Evolutionary conservation across 2,888 invertebrate genomes (phyloP).

Genomic region (Torymus texanus): DNA sequence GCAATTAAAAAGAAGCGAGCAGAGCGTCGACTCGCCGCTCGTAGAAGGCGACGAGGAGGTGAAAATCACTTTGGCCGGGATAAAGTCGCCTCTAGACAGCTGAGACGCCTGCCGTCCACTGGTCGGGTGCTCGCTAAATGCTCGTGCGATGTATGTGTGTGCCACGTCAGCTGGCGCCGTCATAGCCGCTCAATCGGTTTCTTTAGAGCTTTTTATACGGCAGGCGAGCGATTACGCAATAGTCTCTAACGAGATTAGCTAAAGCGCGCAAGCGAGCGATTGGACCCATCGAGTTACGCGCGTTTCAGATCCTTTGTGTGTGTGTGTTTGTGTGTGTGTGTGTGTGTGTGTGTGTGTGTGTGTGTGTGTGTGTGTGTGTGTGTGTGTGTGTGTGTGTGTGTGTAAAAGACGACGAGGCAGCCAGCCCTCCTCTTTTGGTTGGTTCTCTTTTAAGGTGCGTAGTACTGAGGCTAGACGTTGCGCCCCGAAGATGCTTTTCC

Average conservation of each 20-base stretch:
- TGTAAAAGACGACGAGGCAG: neutral
- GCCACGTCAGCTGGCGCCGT: slow-evolving; percentile 17
- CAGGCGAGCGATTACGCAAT: slow-evolving; percentile 25
- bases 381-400: neutral
- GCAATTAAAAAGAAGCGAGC: slow-evolving; percentile 3
- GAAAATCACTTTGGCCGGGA: neutral
- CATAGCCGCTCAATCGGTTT: neutral
- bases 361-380: slow-evolving; percentile 15
- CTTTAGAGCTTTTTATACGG: slow-evolving; percentile 22
- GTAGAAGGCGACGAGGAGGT: neutral
- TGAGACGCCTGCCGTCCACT: no score
- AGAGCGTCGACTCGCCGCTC: neutral
- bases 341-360: slow-evolving; percentile 4
- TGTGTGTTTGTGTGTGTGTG: neutral
- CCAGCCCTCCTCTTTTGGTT: neutral
- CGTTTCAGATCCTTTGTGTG: slow-evolving; percentile 23
- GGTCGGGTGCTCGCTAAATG: no score
- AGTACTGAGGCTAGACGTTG: neutral
- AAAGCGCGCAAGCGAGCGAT: neutral
- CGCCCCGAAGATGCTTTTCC: slow-evolving; percentile 30
- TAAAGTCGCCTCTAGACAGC: neutral
- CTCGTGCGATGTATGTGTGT: no score
- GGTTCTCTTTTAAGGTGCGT: neutral
- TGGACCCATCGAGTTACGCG: neutral
- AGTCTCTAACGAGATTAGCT: slow-evolving; percentile 49